Evolutionary conservation across 2,797 vertebrate genomes (phyloP), one percentile per base, ranked within the genome.

Genomic region (Clarias platycephalus): DNA sequence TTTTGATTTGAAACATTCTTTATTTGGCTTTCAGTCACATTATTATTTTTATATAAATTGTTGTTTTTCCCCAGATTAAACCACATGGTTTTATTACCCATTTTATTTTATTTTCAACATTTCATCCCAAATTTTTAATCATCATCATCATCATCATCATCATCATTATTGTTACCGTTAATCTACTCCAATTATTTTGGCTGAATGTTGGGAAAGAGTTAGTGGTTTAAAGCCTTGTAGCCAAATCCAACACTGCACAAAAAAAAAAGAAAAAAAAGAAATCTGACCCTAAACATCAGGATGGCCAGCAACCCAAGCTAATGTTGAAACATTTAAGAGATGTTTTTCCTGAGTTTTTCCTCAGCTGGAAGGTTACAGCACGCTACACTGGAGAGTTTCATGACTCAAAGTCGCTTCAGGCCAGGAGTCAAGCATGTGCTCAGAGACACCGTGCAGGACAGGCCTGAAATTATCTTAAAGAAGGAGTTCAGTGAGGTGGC

Each of bases 401-500:
- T 31, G 9, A 18, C 75, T 82, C 64, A 64, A 49, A 57, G 60
- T 28, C 16, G 57, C 58, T 13, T 31, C 67, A 88, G 82, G 82
- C 62, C 80, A 76, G 31, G 16, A 66, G 26, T 8, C 86, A 22
- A 0, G 20, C 16, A 22, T 22, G 26, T 28, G 86, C 80, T 90
- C 62, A 79, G 67, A 82, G 90, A 86, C 72, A 89, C 66, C 31
- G 67, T 80, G 90, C 85, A 87, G 87, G 87, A 86, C 84, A 91
- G 86, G 64, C 31, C 90, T 91, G 94, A 82, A 93, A 91, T 92
- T 60, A 90, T 83, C 89, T 92, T 92, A 93, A 91, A 90, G 89
- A 91, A 91, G 88, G 86, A 84, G 88, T 91, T 94, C 93, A 93
- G 93, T 93, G 91, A 94, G 90, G 88, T 81, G 88, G 90, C 93